A percentile compares a stretch with the other conserved stretches of the same genome.
Conservation (phyloP, 1,140 invertebrate species). For the Saxidomus purpurata region DNA sequence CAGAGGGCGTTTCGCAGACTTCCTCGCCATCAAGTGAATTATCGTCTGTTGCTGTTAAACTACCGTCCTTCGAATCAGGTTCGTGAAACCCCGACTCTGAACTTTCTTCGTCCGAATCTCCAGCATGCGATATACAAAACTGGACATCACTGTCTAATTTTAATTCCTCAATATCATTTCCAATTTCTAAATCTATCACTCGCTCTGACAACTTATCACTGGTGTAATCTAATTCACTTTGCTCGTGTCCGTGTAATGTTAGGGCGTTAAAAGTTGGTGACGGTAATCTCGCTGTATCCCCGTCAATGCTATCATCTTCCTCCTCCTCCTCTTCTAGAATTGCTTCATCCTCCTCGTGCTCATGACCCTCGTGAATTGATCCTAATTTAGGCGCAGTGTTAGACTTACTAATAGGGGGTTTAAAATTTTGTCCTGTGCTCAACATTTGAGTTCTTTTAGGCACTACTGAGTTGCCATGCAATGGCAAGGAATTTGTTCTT, state of each 20-base stretch:
- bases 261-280: constrained; percentile 50
- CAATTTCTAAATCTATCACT: constrained; percentile 82
- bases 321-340: constrained; percentile 72
- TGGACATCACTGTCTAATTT: constrained; percentile 79
- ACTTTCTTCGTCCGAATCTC: constrained; percentile 84
- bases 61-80: constrained; percentile 76
- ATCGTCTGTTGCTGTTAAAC: constrained; percentile 67
- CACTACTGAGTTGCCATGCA: constrained; percentile 91
- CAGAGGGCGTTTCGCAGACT: constrained; percentile 69
- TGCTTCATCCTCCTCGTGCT: constrained; percentile 85
- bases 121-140: constrained; percentile 75
- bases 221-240: constrained; percentile 31
- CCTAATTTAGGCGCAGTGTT: constrained; percentile 98
- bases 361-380: constrained; percentile 96
- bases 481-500: constrained; percentile 90
- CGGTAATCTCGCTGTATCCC: constrained; percentile 48
- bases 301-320: constrained; percentile 69
- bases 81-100: constrained; percentile 84
- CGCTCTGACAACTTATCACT: constrained; percentile 67
- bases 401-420: constrained; percentile 94
- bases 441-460: constrained; percentile 87
- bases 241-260: constrained; percentile 46
- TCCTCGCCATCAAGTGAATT: constrained; percentile 68
- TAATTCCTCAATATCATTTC: constrained; percentile 83
- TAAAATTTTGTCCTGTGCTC: constrained; percentile 90